Evolutionary conservation across 2,113 vertebrate genomes (phyloP).

Genomic region (Misgurnus anguillicaudatus): DNA sequence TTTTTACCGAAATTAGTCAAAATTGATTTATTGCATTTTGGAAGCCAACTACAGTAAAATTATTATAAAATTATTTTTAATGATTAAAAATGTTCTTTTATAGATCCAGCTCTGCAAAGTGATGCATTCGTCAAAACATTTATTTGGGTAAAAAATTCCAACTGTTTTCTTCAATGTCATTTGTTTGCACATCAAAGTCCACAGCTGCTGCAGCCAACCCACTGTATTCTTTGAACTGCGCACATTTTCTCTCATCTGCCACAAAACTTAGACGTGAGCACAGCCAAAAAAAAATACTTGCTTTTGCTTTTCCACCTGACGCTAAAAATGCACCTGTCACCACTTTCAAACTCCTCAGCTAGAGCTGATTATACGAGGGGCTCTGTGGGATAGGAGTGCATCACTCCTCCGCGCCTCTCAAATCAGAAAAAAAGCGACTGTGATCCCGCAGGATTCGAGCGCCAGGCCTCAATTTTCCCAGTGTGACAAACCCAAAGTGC

Average conservation of each 20-base stretch:
- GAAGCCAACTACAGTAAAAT: no score
- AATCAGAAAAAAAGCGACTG: constrained; percentile 43
- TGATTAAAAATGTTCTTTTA: no score
- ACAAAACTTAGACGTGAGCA: not conserved
- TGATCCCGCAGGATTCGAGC: constrained; percentile 5
- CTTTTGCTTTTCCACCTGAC: constrained; percentile 30
- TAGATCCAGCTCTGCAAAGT: no score
- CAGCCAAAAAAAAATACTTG: not conserved
- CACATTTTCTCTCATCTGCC: not conserved
- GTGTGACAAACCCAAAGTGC: constrained; percentile 10
- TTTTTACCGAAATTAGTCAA: no score
- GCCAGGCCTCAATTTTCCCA: constrained; percentile 35
- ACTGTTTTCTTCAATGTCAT: not conserved
- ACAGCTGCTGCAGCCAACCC: no score
- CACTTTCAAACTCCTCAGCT: constrained; percentile 28
- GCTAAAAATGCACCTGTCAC: constrained; percentile 26
- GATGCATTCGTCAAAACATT: no score
- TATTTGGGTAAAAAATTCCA: no score
- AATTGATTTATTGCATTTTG: no score
- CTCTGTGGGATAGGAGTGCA: not conserved
- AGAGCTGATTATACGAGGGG: not conserved
- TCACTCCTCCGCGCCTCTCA: constrained; percentile 16
- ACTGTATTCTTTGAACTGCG: not conserved
- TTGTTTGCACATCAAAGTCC: not conserved
- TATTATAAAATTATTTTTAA: no score